Evolutionary conservation across 1,140 invertebrate species (phyloP).

Genomic region (Zaprionus ghesquierei): DNA sequence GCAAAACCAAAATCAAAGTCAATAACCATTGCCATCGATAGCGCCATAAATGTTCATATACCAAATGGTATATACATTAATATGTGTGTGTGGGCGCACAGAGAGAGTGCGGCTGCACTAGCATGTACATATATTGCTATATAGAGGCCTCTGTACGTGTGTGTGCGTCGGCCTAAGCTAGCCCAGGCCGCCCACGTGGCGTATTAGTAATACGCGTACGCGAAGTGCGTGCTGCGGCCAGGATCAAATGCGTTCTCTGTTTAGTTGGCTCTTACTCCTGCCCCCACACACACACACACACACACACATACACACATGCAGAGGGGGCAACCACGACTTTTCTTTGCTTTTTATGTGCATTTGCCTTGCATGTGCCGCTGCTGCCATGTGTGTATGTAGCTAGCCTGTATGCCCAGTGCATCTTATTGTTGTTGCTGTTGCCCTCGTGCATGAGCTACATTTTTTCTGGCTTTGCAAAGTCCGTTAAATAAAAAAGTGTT

Average conservation of each 20-base stretch:
- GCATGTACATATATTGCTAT: not conserved
- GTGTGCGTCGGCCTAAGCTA: slow-evolving; percentile 54
- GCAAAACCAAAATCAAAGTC: slow-evolving; percentile 64
- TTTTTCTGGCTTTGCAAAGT: slow-evolving; percentile 39
- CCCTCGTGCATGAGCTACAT: slow-evolving; percentile 28
- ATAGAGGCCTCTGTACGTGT: no score
- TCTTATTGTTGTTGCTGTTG: slow-evolving; percentile 39
- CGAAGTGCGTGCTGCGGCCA: slow-evolving; percentile 50
- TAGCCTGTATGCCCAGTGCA: not conserved
- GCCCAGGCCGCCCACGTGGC: slow-evolving; percentile 36
- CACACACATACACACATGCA: slow-evolving; percentile 3
- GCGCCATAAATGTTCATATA: slow-evolving; percentile 59
- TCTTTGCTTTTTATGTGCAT: slow-evolving; percentile 67
- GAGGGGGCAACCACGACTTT: slow-evolving; percentile 41
- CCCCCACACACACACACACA: not conserved
- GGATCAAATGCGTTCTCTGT: slow-evolving; percentile 60
- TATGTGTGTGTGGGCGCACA: not conserved
- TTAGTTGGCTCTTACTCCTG: slow-evolving; percentile 36
- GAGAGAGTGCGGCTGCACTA: not conserved
- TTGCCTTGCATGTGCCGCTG: slow-evolving; percentile 6
- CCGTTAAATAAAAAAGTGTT: slow-evolving; percentile 49
- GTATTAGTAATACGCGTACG: slow-evolving; percentile 65
- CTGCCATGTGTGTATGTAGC: slow-evolving; percentile 7
- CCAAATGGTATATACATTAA: slow-evolving; percentile 3
- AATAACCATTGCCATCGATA: slow-evolving; percentile 79